Percentiles rank a stretch among this genome's conserved stretches.
phyloP scores from a whole-genome alignment of 1,140 invertebrate species.

The Drosophila carrolli region DNA sequence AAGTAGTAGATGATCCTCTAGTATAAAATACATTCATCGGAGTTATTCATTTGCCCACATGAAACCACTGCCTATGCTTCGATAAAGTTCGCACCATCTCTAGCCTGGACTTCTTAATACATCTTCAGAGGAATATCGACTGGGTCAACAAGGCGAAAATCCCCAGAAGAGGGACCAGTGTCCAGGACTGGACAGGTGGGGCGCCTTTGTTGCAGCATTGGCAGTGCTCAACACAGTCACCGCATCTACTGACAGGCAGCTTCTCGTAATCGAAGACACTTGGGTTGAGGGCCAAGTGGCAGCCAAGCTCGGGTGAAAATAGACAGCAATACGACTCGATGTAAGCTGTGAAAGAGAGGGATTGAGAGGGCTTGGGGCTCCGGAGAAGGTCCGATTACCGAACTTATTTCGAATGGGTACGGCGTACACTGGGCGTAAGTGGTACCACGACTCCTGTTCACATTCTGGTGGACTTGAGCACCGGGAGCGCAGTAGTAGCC shows the following conservation, averaged over 20 bases:
- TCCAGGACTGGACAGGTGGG: neutral
- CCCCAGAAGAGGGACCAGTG: neutral
- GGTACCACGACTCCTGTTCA: neutral
- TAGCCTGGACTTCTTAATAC: neutral
- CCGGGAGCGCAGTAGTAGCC: conserved; percentile 29
- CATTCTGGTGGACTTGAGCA: neutral
- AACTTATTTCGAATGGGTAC: conserved; percentile 6
- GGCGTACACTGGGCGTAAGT: conserved; percentile 14
- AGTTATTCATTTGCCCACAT: conserved; percentile 8
- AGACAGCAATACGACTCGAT: conserved; percentile 36
- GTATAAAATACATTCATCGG: neutral
- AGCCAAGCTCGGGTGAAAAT: conserved; percentile 30
- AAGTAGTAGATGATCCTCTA: neutral
- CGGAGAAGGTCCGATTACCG: neutral
- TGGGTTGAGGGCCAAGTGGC: conserved; percentile 25
- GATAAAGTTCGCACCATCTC: neutral
- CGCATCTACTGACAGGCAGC: neutral
- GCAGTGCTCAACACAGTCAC: conserved; percentile 12
- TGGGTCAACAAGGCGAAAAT: neutral
- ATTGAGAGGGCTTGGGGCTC: neutral
- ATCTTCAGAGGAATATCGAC: neutral
- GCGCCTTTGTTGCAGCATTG: neutral
- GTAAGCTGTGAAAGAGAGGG: neutral
- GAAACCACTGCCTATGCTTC: conserved; percentile 7
- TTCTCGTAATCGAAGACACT: neutral